Evolutionary conservation across 2,797 vertebrate species (phyloP).

Genomic region (Channa striata): DNA sequence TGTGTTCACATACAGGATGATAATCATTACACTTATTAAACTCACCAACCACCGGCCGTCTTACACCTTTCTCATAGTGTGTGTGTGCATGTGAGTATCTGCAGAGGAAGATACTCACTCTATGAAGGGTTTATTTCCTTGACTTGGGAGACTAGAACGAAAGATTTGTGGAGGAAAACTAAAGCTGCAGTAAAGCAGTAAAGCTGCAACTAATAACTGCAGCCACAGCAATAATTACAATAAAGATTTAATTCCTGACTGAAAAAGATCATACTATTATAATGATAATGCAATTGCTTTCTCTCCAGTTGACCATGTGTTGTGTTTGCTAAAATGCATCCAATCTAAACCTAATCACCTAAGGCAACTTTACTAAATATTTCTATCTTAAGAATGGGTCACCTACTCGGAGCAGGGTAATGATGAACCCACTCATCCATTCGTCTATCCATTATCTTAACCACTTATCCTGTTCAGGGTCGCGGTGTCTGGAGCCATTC

Average conservation of each 20-base stretch:
- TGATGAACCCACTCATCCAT: background rate
- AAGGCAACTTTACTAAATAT: background rate
- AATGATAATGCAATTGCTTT: conserved; percentile 32
- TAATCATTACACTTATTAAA: conserved; percentile 25
- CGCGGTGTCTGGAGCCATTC: too few relatives aligned
- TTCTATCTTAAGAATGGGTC: background rate
- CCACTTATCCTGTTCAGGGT: too few relatives aligned
- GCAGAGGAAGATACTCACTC: too few relatives aligned
- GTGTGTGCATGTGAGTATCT: background rate
- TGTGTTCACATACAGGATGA: conserved; percentile 1
- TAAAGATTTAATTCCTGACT: conserved; percentile 40
- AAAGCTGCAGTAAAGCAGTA: too few relatives aligned
- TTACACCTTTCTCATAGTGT: conserved; percentile 10
- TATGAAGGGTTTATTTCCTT: too few relatives aligned
- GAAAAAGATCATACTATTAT: conserved; percentile 47
- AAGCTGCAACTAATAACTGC: too few relatives aligned
- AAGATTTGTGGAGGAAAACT: conserved; percentile 31
- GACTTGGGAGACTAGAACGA: conserved; percentile 28
- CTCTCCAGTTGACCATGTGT: conserved; percentile 2
- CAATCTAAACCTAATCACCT: background rate
- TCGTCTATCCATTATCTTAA: too few relatives aligned
- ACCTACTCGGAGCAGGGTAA: background rate
- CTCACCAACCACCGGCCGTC: conserved; percentile 8
- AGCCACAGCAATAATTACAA: conserved; percentile 58
- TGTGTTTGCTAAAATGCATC: background rate